Evolutionary conservation across 23 tunicate genomes (phyloP), one percentile per base, ranked within the genome.

Genomic region (Phallusia fumigata): DNA sequence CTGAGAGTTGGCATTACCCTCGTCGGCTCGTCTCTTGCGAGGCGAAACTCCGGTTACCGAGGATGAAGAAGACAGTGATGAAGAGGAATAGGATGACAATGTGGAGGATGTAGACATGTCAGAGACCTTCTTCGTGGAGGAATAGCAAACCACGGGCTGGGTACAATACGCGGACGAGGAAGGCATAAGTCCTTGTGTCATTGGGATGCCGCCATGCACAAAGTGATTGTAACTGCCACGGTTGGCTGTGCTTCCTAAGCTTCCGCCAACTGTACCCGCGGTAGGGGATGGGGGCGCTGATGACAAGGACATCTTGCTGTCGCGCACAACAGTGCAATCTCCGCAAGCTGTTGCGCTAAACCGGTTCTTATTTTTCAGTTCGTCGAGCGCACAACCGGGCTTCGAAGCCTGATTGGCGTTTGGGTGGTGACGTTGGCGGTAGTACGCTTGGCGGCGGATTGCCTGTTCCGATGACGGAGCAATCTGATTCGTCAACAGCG

Each of bases 221-320:
- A 45, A 6, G 31, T 64, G 79, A 32, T 79, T 78, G 45, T 51
- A 85, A n/a, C 78, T 75, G 26, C 76, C 32, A 26, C 86, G 77
- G 6, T 76, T 74, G 30, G 65, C 30, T 3, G 52, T 35, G 36
- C 88, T 87, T 35, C 91, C 87, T 33, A 87, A 52, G 79, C 90
- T 91, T 5, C 97, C 90, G 32, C 97, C 97, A 33, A 83, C 83
- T 30, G 91, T 83, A 19, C 97, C 97, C 16, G 97, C 91, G 44
- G 78, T 81, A n/a, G 97, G 97, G 18, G 97, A 92, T 18, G 97
- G 90, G 0, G 97, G 91, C 2, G 97, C 90, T 31, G 97, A 92
- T 18, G 97, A 87, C 24, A 92, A 77, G 13, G 97, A 92, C 97
- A 92, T 92, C 65, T 92, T 92, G 76, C 88, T 78, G 83, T 92